Conservation (phyloP, 2,113 vertebrate genomes). For the Notarius lentiginosus region DNA sequence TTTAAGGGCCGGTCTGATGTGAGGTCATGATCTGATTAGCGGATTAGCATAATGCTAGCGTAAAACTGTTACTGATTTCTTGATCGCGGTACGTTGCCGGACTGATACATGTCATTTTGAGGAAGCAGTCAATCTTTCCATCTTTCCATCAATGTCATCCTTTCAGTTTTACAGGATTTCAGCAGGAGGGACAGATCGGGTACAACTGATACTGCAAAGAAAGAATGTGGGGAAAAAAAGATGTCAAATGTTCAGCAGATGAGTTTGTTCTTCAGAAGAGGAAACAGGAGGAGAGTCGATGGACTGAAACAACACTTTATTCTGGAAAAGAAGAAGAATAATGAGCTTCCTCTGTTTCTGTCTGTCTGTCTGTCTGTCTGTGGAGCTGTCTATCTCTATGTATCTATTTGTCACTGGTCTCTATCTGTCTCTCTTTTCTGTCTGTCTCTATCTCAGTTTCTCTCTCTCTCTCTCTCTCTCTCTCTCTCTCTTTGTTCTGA, state of each 20-base stretch:
- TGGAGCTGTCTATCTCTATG: too few species aligned
- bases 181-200: background rate
- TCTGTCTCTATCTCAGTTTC: background rate
- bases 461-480: background rate
- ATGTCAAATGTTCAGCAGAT: background rate
- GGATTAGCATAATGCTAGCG: background rate
- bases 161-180: background rate
- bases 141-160: background rate
- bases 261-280: background rate
- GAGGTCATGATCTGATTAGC: background rate
- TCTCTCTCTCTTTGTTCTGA: background rate
- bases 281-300: constrained; percentile 25
- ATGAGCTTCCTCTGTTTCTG: background rate
- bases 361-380: background rate
- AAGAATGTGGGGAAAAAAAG: background rate
- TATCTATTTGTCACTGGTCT: background rate
- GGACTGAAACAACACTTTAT: background rate
- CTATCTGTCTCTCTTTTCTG: background rate
- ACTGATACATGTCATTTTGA: background rate
- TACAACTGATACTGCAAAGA: background rate
- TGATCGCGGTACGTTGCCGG: background rate
- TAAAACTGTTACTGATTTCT: background rate
- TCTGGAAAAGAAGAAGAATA: background rate
- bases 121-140: background rate
- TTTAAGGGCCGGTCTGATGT: background rate